These are phyloP conservation scores for Cistogaster globosa DNA, from an alignment of 2,888 invertebrate genomes.

Conservation along the genomic window DNA sequence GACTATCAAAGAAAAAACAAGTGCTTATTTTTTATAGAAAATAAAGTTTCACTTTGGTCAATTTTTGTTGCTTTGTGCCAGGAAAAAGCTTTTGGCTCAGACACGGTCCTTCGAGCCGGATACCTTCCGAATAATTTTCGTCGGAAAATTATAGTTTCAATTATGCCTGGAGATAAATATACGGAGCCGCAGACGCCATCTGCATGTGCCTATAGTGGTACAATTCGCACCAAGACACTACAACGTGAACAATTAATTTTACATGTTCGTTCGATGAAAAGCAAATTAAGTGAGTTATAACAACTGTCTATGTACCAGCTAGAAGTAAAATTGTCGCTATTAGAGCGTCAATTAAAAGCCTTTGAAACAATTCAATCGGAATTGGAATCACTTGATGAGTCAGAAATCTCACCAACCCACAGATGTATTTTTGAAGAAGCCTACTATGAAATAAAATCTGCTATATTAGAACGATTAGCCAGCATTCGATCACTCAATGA, in stretches of 20 bases:
- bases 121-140: too few species aligned
- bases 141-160: too few species aligned
- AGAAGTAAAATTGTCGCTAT: constrained; percentile 11
- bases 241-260: constrained; percentile 33
- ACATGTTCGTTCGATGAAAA: background rate
- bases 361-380: constrained; percentile 28
- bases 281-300: background rate
- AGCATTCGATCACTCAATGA: background rate
- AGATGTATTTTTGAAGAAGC: constrained; percentile 3
- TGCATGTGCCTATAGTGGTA: background rate
- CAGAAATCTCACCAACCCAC: constrained; percentile 7
- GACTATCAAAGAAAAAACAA: too few species aligned
- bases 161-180: constrained; percentile 1
- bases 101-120: too few species aligned
- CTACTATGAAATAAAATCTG: constrained; percentile 16
- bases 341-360: constrained; percentile 17
- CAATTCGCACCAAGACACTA: background rate
- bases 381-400: constrained; percentile 17
- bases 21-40: too few species aligned
- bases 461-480: background rate
- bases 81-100: too few species aligned
- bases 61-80: too few species aligned
- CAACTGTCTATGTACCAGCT: constrained; percentile 16
- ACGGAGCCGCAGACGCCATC: background rate
- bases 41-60: too few species aligned